phyloP scores from a whole-genome alignment of 2,113 vertebrate genomes.

The Spea bombifrons region DNA sequence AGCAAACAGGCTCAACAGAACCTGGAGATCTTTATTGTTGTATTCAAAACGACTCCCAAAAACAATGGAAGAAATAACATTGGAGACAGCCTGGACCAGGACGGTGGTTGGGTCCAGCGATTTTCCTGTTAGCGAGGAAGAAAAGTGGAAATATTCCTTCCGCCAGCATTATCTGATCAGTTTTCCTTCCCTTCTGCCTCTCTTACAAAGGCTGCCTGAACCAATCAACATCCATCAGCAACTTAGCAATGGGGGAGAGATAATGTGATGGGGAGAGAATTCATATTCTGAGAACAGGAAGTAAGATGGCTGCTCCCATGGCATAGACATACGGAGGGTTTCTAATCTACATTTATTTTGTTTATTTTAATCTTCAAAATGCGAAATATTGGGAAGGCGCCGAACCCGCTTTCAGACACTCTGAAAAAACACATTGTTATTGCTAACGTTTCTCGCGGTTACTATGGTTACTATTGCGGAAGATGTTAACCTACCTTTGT shows the following conservation, averaged over 20 bases:
- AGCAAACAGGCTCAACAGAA: background rate
- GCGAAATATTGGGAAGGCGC: background rate
- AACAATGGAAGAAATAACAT: background rate
- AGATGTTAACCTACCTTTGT: background rate
- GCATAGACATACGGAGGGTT: too few species aligned
- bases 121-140: background rate
- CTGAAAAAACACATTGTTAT: background rate
- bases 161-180: background rate
- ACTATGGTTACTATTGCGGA: background rate
- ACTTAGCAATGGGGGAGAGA: too few species aligned
- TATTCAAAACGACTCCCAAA: slow-evolving; percentile 9
- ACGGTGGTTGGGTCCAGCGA: background rate
- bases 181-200: background rate
- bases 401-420: background rate
- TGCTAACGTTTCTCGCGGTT: background rate
- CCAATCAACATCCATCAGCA: too few species aligned
- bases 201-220: background rate
- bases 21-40: background rate
- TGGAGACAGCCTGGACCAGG: background rate
- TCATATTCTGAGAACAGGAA: too few species aligned
- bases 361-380: background rate
- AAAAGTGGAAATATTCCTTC: background rate
- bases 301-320: too few species aligned
- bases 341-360: background rate
- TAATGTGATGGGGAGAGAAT: too few species aligned